phyloP scores from a whole-genome alignment of 2,888 invertebrate genomes.

The Erebia aethiops region DNA sequence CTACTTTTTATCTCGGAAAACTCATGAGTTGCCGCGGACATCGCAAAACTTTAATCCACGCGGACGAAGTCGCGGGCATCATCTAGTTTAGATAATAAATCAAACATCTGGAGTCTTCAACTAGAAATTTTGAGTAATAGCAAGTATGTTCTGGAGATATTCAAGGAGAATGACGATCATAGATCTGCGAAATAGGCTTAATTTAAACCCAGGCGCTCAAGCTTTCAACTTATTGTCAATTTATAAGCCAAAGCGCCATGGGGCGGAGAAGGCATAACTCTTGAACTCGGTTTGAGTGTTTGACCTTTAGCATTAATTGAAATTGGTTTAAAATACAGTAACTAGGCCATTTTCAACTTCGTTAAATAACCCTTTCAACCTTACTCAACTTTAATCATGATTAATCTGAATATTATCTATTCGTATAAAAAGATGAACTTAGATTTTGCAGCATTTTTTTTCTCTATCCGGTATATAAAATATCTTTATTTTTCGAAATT shows the following conservation, averaged over 20 bases:
- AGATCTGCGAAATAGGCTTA: conserved; percentile 14
- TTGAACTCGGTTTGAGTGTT: background rate
- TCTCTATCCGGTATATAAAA: too few species aligned
- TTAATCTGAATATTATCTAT: too few species aligned
- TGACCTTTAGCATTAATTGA: conserved; percentile 6
- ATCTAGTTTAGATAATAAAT: background rate
- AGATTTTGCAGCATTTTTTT: too few species aligned
- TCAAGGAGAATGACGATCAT: conserved; percentile 1
- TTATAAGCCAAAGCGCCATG: conserved; percentile 16
- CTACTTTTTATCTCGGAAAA: too few species aligned
- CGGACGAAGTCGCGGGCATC: background rate
- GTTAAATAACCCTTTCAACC: background rate
- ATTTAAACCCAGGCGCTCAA: conserved; percentile 5
- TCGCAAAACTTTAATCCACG: too few species aligned
- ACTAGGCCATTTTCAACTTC: background rate
- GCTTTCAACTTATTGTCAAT: conserved; percentile 19
- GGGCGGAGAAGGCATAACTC: background rate
- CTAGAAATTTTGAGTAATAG: conserved; percentile 3
- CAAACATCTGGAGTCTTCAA: background rate
- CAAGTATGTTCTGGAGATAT: background rate
- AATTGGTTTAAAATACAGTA: conserved; percentile 2
- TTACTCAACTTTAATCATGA: too few species aligned
- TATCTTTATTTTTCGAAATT: too few species aligned
- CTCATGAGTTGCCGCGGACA: too few species aligned
- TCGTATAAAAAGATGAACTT: too few species aligned